Percentiles rank a stretch among this genome's conserved stretches.
These are phyloP conservation scores for Tenthredo distinguenda DNA, from an alignment of 2,888 invertebrate genomes.

Conservation along the genomic window DNA sequence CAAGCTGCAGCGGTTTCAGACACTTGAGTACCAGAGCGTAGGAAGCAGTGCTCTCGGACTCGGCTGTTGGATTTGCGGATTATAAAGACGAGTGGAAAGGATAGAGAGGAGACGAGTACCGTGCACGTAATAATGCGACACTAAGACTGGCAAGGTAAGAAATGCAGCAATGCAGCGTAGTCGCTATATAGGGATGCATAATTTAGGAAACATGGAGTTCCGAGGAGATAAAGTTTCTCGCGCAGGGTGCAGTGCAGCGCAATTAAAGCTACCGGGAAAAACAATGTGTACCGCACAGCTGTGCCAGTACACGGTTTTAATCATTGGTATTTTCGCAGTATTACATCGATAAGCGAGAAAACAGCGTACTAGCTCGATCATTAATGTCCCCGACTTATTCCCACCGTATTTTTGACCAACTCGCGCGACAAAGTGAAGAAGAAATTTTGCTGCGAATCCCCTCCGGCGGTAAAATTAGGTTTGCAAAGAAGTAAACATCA, in stretches of 20 bases:
- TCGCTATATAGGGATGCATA: constrained; percentile 5
- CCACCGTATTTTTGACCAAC: not conserved
- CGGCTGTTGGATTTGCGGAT: constrained; percentile 74
- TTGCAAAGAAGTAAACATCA: constrained; percentile 76
- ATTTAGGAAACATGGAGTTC: constrained; percentile 33
- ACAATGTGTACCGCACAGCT: constrained; percentile 24
- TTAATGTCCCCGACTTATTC: not conserved
- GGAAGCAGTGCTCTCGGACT: constrained; percentile 23
- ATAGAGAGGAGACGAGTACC: constrained; percentile 24
- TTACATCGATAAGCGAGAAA: constrained; percentile 28
- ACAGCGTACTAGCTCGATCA: constrained; percentile 4
- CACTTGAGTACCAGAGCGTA: constrained; percentile 14
- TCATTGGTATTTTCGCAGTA: constrained; percentile 28
- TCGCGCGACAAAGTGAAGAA: not conserved
- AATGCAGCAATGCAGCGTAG: not conserved
- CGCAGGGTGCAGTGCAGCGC: constrained; percentile 23
- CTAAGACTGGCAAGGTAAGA: constrained; percentile 23
- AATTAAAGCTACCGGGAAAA: constrained; percentile 34
- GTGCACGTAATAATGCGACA: constrained; percentile 37
- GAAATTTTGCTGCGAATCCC: not conserved
- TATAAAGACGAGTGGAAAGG: constrained; percentile 67
- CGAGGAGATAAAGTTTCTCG: constrained; percentile 41
- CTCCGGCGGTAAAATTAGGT: constrained; percentile 73
- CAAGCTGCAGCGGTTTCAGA: constrained; percentile 39
- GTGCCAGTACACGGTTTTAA: constrained; percentile 24